Evolutionary conservation across 1,140 invertebrate species (phyloP), one percentile per base, ranked within the genome.

Genomic region (Ceratitis capitata): DNA sequence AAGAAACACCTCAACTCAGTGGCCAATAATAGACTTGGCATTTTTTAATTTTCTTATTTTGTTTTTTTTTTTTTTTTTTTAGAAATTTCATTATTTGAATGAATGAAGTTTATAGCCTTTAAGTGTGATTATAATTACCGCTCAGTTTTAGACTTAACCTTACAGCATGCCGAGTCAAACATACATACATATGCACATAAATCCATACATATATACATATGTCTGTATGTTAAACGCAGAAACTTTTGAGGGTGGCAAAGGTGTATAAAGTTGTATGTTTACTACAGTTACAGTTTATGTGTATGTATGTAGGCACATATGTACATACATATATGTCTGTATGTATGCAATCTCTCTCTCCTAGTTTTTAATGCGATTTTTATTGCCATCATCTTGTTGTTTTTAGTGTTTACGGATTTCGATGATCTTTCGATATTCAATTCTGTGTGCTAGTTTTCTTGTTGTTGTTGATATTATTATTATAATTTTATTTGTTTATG

Each of bases 401-500:
- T 82, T 82, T 49, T 82, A 49, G 78, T 82, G 42, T 82, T 82
- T 82, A 47, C 47, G 42, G 29, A n/a, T n/a, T 32, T 83, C 51
- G 82, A n/a, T n/a, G n/a, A 49, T 49, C 49, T 53, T 53, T 49
- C 45, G 82, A 83, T 51, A 26, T 47, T 23, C 19, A 82, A 19
- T 83, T 83, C 14, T 16, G 32, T 83, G 29, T 14, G 82, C 51
- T 53, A 78, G n/a, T 78, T 78, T 78, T 78, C 39, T 78, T 45
- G 69, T 45, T n/a, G n/a, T n/a, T n/a, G n/a, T n/a, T n/a, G n/a
- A n/a, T n/a, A n/a, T n/a, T n/a, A n/a, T n/a, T n/a, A n/a, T n/a
- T n/a, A 3, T 19, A 78, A 45, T 32, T 78, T 74, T 88, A 88
- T 90, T 90, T 90, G 89, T 89, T 90, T 90, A 87, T 90, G 87